Evolutionary conservation across 2,113 vertebrate genomes (phyloP), one percentile per base, ranked within the genome.

Genomic region (Hippocampus abdominalis): DNA sequence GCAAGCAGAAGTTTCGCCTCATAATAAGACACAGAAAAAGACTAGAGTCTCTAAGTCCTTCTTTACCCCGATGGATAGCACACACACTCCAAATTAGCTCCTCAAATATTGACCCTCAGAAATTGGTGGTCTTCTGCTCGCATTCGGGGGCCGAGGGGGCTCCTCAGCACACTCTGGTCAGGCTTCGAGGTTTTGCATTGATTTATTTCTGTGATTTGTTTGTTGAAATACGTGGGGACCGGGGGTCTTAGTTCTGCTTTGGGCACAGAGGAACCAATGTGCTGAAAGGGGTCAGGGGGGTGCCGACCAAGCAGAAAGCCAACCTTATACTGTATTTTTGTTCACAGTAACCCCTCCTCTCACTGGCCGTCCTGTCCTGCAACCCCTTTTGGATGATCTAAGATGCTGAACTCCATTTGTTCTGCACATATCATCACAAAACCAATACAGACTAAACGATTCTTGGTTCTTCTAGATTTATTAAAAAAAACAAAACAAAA

Each of bases 151-250:
- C 73, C 69, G 83, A 85, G 86, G 86, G 86, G 87, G 86, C 86
- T 88, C 85, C 87, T 89, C 80, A 85, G 88, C 90, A 90, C 86
- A 87, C 84, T 85, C 57, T 73, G 86, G 86, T 87, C 83, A 77
- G 86, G 84, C 86, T 85, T 81, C 46, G 81, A 84, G 89, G 86
- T 90, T 88, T 85, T n/a, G 54, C 88, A 90, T 87, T 89, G 90
- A 92, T 92, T 91, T 91, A 92, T 91, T 91, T 92, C 89, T 83
- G 88, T 85, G 89, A 87, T 89, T 90, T 90, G 87, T 92, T 92
- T 88, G 88, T 89, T 91, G 86, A 90, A 89, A 92, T 90, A 87
- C 90, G 90, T 86, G 89, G 74, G 77, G 68, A 86, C 78, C 82
- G 76, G 77, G 83, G 84, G 77, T 86, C 80, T 90, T 77, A 42